phyloP scores from a whole-genome alignment of 2,797 vertebrate genomes.

The Cephalopachus bancanus region DNA sequence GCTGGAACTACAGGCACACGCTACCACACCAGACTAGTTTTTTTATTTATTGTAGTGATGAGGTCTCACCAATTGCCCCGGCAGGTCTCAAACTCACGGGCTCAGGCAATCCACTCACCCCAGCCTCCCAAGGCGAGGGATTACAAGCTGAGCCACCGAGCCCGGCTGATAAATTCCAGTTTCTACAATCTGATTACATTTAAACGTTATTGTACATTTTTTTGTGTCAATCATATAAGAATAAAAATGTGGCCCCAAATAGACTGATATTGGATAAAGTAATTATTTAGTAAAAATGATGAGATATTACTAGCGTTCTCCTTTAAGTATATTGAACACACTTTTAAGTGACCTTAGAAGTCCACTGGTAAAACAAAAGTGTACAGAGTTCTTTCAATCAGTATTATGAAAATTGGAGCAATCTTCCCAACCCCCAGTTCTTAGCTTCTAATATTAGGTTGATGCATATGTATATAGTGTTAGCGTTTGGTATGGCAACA shows the following conservation, averaged over 20 bases:
- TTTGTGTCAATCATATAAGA: background rate
- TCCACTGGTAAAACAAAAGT: background rate
- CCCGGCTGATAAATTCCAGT: background rate
- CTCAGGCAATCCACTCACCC: too few relatives aligned
- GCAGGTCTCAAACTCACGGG: too few relatives aligned
- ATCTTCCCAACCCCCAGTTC: background rate
- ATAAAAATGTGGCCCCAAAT: background rate
- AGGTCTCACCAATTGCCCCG: too few relatives aligned
- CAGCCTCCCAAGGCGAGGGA: too few relatives aligned
- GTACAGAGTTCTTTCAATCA: background rate
- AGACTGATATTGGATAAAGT: background rate
- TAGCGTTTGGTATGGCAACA: too few relatives aligned
- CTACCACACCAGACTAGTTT: too few relatives aligned
- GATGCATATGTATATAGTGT: too few relatives aligned
- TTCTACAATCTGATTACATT: background rate
- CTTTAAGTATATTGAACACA: conserved; percentile 4
- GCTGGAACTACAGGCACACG: too few relatives aligned
- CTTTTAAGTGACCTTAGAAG: background rate
- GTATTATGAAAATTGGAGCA: background rate
- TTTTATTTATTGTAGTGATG: too few relatives aligned
- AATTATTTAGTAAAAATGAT: background rate
- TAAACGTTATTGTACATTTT: background rate
- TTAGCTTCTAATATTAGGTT: background rate
- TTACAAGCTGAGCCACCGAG: too few relatives aligned
- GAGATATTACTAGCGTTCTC: background rate